Base-by-base conservation (phyloP, 2,888 invertebrate genomes). In the Torymus tubicola region DNA sequence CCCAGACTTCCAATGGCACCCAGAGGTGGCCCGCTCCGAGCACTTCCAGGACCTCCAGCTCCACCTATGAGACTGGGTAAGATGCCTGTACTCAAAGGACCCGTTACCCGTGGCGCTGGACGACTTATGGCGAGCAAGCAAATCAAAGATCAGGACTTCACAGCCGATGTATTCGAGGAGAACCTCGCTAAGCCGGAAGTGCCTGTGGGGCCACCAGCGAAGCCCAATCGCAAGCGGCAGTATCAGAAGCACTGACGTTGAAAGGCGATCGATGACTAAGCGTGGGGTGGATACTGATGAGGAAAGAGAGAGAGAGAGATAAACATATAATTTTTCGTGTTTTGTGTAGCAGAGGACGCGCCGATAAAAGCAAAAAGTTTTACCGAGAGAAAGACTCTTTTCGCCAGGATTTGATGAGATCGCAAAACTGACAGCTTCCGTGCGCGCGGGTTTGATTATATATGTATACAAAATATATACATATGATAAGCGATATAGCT, bases 141-240 rank as follows among this genome's bases (percentile, higher is more conserved):
- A 24, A 24, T 76, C 42, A 87, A 86, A 10, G 89, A 89, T 8
- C 86, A 86, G 68, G 89, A 89, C 65, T 89, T 89, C 50, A 89
- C 89, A 0, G 83, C 85, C 2, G 89, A 89, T 50, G 88, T 88
- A 0, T 89, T 88, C 76, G 89, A 89, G 13, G 89, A 89, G 68
- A 89, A 89, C 61, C 80, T 88, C 4, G 83, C 84, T 0, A 80
- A 67, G n/a, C 78, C 78, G 2, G 31, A 31, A 31, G 31, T 3
- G 31, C 31, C 31, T 8, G 31, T 31, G 31, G 31, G 2, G n/a
- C 53, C 18, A 14, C 12, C 63, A 58, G 65, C 60, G 21, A 72
- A 52, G 50, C 8, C 42, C 12, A 24, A n/a, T 61, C 78, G 71
- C 31, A 76, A 82, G 31, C 42, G 70, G 16, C 65, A 67, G 4